phyloP scores from a whole-genome alignment of 2,888 invertebrate genomes.

The Panzeria rudis region DNA sequence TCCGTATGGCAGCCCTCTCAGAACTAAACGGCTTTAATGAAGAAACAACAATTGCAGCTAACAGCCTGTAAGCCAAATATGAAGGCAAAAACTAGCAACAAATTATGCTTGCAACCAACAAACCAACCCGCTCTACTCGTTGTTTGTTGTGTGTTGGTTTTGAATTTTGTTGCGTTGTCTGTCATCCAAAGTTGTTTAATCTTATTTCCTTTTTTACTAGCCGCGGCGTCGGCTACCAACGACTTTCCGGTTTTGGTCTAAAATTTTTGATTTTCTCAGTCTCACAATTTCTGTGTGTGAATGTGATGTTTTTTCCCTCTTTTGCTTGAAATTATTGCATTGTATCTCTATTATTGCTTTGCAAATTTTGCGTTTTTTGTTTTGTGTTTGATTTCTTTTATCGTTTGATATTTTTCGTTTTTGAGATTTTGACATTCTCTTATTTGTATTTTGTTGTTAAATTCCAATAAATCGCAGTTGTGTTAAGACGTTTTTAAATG shows the following conservation, averaged over 20 bases:
- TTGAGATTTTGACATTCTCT: conserved; percentile 66
- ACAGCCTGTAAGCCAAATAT: conserved; percentile 26
- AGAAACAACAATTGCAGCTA: conserved; percentile 13
- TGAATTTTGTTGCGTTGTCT: conserved; percentile 45
- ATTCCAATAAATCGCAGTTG: conserved; percentile 70
- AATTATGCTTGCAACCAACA: conserved; percentile 46
- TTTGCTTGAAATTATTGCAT: conserved; percentile 6
- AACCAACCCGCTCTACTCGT: conserved; percentile 64
- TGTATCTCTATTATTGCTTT: conserved; percentile 24
- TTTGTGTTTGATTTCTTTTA: conserved; percentile 47
- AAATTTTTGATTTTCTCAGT: conserved; percentile 48
- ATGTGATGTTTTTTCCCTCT: conserved; percentile 2
- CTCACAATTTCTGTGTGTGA: background rate
- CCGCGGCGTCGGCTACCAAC: conserved; percentile 37
- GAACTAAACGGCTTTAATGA: conserved; percentile 42
- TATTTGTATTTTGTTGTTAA: conserved; percentile 47
- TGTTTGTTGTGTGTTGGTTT: conserved; percentile 54
- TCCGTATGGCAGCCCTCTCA: conserved; percentile 18
- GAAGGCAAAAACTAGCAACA: conserved; percentile 28
- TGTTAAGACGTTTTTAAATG: conserved; percentile 65
- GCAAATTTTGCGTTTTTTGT: conserved; percentile 20
- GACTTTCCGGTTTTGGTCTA: conserved; percentile 70
- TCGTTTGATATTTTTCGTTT: conserved; percentile 6
- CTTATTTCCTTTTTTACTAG: conserved; percentile 58
- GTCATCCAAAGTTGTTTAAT: background rate